Evolutionary conservation across 2,888 invertebrate genomes (phyloP).

Genomic region (Yponomeuta malinellus): DNA sequence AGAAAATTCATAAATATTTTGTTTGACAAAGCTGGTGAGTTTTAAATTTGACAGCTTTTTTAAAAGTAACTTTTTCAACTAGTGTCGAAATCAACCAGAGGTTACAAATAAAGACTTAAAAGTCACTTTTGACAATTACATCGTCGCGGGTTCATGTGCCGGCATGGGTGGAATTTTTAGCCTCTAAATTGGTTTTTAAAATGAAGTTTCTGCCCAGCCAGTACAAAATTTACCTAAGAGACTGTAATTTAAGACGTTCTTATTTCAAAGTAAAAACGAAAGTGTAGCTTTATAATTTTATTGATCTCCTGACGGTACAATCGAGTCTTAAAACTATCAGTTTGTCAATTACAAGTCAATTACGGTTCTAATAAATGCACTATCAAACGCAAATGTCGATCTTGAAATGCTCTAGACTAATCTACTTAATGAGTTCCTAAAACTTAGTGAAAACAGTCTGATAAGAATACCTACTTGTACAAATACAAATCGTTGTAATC

Average conservation of each 20-base stretch:
- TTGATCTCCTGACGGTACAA: background rate
- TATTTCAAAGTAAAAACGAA: background rate
- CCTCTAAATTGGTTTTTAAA: too few relatives aligned
- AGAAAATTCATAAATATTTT: slow-evolving; percentile 34
- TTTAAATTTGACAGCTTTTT: slow-evolving; percentile 12
- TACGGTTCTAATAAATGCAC: background rate
- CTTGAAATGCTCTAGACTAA: background rate
- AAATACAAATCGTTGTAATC: too few relatives aligned
- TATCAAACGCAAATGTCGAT: background rate
- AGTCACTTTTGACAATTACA: background rate
- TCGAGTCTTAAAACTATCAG: background rate
- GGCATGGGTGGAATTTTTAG: too few relatives aligned
- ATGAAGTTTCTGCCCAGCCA: too few relatives aligned
- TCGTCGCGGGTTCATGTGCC: too few relatives aligned
- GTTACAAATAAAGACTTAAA: too few relatives aligned
- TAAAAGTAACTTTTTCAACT: background rate
- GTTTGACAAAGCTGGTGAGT: slow-evolving; percentile 34
- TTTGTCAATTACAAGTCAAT: background rate
- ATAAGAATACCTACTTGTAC: background rate
- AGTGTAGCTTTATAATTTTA: background rate
- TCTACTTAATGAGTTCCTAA: background rate
- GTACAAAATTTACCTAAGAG: too few relatives aligned
- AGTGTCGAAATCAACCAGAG: too few relatives aligned
- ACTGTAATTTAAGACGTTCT: too few relatives aligned
- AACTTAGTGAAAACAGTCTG: background rate